Percentiles rank a stretch among this genome's conserved stretches.
phyloP scores from a whole-genome alignment of 2,888 invertebrate genomes.

The Thysanoteuthis rhombus region DNA sequence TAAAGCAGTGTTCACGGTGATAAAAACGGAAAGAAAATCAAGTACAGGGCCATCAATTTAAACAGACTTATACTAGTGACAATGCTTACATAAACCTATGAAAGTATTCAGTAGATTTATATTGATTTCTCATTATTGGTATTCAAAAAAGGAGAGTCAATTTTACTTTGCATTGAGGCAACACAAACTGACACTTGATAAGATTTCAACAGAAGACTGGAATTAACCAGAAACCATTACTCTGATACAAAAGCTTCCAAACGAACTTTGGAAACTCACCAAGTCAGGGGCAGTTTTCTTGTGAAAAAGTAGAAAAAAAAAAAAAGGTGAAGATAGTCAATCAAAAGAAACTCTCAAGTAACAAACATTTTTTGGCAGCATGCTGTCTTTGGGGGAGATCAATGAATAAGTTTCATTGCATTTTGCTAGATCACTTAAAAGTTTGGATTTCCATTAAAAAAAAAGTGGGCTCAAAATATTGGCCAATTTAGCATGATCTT shows the following conservation, averaged over 20 bases:
- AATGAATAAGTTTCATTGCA: too few species aligned
- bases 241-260: background rate
- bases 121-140: background rate
- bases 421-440: too few species aligned
- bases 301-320: background rate
- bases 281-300: too few species aligned
- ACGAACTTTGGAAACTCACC: background rate
- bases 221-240: background rate
- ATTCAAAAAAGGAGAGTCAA: background rate
- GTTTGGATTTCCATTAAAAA: too few species aligned
- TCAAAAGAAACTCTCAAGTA: too few species aligned
- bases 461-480: too few species aligned
- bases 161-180: background rate
- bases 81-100: background rate
- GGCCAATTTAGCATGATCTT: too few species aligned
- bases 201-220: background rate
- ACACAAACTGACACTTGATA: background rate
- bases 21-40: background rate
- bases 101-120: background rate
- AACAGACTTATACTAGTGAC: background rate
- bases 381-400: too few species aligned
- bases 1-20: background rate
- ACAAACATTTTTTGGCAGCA: too few species aligned
- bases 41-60: too few species aligned
- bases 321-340: too few species aligned